These are phyloP conservation scores for Branchipolynoe longqiensis DNA, from an alignment of 2,888 invertebrate species.

Conservation along the genomic window DNA sequence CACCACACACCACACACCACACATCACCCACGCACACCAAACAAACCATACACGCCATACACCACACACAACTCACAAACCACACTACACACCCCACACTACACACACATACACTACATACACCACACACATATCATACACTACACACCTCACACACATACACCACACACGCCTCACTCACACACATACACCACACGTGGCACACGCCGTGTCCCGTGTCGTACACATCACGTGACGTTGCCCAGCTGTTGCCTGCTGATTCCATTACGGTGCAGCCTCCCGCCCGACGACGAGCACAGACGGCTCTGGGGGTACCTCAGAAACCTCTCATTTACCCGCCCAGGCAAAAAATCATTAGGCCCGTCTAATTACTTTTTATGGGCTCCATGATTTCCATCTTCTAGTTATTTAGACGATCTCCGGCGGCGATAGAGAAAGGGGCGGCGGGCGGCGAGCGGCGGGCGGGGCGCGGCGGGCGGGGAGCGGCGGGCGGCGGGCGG, in stretches of 20 bases:
- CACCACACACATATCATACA: too few species aligned
- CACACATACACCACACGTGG: background rate
- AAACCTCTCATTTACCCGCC: conserved; percentile 50
- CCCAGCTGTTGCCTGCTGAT: conserved; percentile 42
- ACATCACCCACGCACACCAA: too few species aligned
- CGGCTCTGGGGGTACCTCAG: background rate
- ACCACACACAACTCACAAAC: too few species aligned
- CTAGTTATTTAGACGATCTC: conserved; percentile 47
- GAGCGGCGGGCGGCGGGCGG: background rate
- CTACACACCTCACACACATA: background rate
- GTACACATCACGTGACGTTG: conserved; percentile 15
- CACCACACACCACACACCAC: too few species aligned
- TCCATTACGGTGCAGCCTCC: background rate
- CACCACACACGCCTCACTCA: background rate
- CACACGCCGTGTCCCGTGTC: background rate
- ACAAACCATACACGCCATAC: too few species aligned
- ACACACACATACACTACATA: too few species aligned
- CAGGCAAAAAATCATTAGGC: conserved; percentile 46
- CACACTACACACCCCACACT: background rate
- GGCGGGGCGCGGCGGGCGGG: background rate
- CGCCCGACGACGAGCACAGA: background rate
- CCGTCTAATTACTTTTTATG: conserved; percentile 56
- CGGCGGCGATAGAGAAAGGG: conserved; percentile 21
- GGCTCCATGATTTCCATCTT: conserved; percentile 45
- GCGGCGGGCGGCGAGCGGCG: background rate